Evolutionary conservation across 1,140 invertebrate species (phyloP), one percentile per base, ranked within the genome.

Genomic region (Drosophila hydei): DNA sequence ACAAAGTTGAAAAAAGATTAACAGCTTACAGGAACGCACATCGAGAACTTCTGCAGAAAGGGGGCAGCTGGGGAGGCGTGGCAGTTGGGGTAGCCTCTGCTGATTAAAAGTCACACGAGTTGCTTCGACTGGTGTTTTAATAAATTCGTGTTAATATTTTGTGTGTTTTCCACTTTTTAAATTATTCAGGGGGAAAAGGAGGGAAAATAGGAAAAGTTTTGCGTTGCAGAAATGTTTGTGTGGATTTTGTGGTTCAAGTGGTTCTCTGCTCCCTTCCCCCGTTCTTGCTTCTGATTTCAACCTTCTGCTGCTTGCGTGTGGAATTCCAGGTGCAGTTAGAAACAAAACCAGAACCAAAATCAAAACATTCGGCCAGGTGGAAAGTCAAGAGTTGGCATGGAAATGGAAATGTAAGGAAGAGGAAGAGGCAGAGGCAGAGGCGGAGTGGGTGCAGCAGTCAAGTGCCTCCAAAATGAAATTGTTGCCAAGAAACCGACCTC

Each of bases 1-100:
- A 87, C 59, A 87, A 85, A 85, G 65, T 81, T 75, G 42, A 51
- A 56, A 61, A 64, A 77, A 77, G 81, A 85, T 85, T 85, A 88
- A 85, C 77, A 77, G 81, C 77, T 80, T 48, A 55, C 21, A 11
- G 14, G 69, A 58, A 72, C 36, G 23, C 62, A 52, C 42, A 45
- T 55, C 33, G 48, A 14, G 21, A n/a, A 14, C 23, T 48, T 9
- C 5, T 27, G 8, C 3, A 11, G 14, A 3, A 47, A 25, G 14
- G 23, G 1, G n/a, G 4, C 2, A 3, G 12, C 19, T 6, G 43
- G 19, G 19, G 12, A n/a, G 21, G 45, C n/a, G 45, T 16, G 38
- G n/a, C 1, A 9, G 40, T 16, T 9, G 16, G 6, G 1, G 11
- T 23, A 4, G 12, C 2, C 42, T 11, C 0, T 11, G 5, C 8